Base-by-base conservation (phyloP, 2,888 invertebrate genomes). In the Leptopilina myrica region DNA sequence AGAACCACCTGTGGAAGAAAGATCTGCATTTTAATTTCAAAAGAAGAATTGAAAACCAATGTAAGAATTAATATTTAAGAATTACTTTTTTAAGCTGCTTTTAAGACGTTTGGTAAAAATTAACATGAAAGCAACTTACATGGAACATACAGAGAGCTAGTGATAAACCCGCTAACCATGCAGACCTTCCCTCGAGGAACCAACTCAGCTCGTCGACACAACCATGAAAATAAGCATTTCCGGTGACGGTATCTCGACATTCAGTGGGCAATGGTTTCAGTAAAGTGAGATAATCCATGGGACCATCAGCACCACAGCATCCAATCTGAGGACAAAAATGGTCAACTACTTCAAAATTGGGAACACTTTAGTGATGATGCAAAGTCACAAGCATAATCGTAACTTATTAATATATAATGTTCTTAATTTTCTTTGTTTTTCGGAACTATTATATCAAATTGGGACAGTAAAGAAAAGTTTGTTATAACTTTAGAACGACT, bases 201-300 rank as follows among this genome's bases (percentile, higher is more conserved):
- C 96, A 96, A n/a, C 97, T 96, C 84, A 98, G 92, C 88, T 97
- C 96, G 83, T 97, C 96, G 2, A 97, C 95, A 88, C 98, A 98
- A 20, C 98, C 97, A 88, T 97, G 95, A 92, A 95, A 96, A 92
- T 96, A 97, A 0, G 97, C 96, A 91, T 97, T 97, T 76, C 98
- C 97, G 2, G 97, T 97, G 14, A 97, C 96, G 0, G 96, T 95
- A 91, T 97, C 97, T 11, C 97, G 94, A 89, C 98, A 98, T 82
- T 96, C 96, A 1, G 95, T 93, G 0, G 98, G 97, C 78, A 98
- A 90, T 0, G 97, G 97, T 88, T 97, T 96, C 87, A 94, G 94
- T 85, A 96, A 89, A 81, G 93, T 93, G 84, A 96, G 93, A 92
- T 95, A 98, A 92, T 98, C 98, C 92, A 95, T 95, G 0, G 97